Base-by-base conservation (phyloP, 2,888 invertebrate genomes). In the Geophilus truncorum region DNA sequence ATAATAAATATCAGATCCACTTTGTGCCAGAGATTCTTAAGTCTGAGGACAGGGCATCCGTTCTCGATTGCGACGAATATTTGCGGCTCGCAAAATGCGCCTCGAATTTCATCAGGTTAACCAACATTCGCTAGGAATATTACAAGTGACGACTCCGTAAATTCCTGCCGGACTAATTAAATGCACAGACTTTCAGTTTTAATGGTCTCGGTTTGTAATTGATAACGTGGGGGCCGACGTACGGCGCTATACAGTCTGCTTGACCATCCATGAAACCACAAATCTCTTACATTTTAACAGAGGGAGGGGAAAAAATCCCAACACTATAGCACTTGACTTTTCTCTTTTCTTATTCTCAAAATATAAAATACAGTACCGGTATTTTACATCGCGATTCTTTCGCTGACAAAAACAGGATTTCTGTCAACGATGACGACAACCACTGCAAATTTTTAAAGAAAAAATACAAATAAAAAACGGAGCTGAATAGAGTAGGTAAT, bases 131-230 rank as follows among this genome's bases (percentile, higher is more conserved):
- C 45, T 9, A 25, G 25, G 25, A 62, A 62, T 62, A 62, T 62
- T 62, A 62, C 62, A 28, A 62, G 62, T 62, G 62, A 62, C 62
- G 62, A 25, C 62, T 62, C 62, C 62, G 62, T 62, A 62, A 62
- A 62, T 62, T 62, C 62, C 62, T 62, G 62, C 62, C 62, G 62
- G 62, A 62, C 62, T 62, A 62, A 62, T 62, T 62, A 62, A 62
- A 62, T 62, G 62, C 62, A 62, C 23, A 62, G 25, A 62, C 62
- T 25, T 62, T 25, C 62, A 62, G 25, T 62, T 62, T 62, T 62
- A 62, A 62, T 62, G 62, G 62, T 28, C 62, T 62, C 15, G 62
- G 62, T 62, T 62, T 62, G 62, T 62, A 62, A 62, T 62, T 62
- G 62, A 62, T 62, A 62, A 25, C 28, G 23, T 15, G 25, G 9